Conservation (phyloP, 2,797 vertebrate genomes). For the Sciurus vulgaris region DNA sequence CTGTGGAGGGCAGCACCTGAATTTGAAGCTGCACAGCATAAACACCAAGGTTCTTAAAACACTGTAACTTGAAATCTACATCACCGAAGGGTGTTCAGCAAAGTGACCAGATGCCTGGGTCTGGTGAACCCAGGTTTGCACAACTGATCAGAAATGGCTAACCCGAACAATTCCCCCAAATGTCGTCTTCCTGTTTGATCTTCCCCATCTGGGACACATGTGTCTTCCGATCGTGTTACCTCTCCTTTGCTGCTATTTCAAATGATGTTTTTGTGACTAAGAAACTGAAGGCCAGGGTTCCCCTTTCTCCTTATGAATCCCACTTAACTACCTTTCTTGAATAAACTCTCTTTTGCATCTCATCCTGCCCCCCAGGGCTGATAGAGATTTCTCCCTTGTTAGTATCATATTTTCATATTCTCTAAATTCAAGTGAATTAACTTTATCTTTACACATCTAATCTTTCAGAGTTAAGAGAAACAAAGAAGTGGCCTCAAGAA, state of each 20-base stretch:
- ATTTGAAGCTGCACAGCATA: neutral
- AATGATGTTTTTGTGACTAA: neutral
- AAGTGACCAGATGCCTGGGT: neutral
- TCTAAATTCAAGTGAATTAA: neutral
- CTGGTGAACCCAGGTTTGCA: neutral
- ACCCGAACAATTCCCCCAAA: neutral
- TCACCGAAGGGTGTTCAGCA: neutral
- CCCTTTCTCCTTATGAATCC: neutral
- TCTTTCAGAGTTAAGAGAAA: conserved; percentile 26
- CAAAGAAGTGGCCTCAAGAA: neutral
- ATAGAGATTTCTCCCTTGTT: neutral
- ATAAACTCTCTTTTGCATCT: conserved; percentile 21
- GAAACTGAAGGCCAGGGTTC: neutral
- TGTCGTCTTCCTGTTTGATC: neutral
- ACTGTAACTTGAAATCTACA: neutral
- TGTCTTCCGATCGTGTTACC: neutral
- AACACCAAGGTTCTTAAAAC: neutral
- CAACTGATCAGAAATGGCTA: neutral
- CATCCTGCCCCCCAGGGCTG: neutral
- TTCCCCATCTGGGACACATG: neutral
- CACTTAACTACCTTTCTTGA: neutral
- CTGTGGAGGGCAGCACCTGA: neutral
- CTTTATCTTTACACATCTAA: neutral
- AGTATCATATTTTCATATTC: neutral
- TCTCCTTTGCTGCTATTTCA: neutral